These are phyloP conservation scores for Lepidocyrtoides sp. DNA, from an alignment of 2,888 invertebrate species.

Conservation along the genomic window DNA sequence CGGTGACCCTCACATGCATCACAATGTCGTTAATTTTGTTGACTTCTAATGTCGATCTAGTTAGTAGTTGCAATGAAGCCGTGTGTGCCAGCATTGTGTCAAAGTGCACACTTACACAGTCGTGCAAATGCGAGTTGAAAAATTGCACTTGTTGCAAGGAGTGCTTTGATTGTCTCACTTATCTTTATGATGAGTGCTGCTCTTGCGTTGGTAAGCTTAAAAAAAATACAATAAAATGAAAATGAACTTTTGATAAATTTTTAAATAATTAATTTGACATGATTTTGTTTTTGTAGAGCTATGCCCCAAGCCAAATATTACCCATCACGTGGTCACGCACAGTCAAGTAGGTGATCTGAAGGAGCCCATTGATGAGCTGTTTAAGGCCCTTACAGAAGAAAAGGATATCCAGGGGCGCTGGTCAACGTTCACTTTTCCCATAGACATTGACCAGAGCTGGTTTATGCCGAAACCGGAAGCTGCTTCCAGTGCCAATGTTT, in stretches of 20 bases:
- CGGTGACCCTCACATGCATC: conserved; percentile 33
- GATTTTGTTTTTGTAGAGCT: conserved; percentile 89
- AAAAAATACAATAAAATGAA: background rate
- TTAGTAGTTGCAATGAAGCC: conserved; percentile 93
- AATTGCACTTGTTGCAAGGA: conserved; percentile 98
- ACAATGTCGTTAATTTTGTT: conserved; percentile 70
- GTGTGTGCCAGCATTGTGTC: conserved; percentile 98
- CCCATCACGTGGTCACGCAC: conserved; percentile 91
- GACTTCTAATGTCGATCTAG: conserved; percentile 80
- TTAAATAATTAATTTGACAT: background rate
- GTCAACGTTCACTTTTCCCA: conserved; percentile 93
- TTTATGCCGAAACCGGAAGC: conserved; percentile 85
- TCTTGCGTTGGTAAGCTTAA: conserved; percentile 96
- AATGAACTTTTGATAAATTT: background rate
- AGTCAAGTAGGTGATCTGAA: conserved; percentile 95
- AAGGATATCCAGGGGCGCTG: conserved; percentile 93
- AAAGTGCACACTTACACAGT: conserved; percentile 98
- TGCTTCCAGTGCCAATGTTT: conserved; percentile 73
- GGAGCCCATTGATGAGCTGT: conserved; percentile 94
- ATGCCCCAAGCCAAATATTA: conserved; percentile 95
- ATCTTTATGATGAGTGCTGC: conserved; percentile 97
- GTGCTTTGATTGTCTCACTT: conserved; percentile 95
- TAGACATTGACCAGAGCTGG: conserved; percentile 86
- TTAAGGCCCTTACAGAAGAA: conserved; percentile 93
- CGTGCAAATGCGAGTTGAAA: conserved; percentile 97